Conservation (phyloP, 2,113 vertebrate genomes). For the Odontophorus gujanensis region DNA sequence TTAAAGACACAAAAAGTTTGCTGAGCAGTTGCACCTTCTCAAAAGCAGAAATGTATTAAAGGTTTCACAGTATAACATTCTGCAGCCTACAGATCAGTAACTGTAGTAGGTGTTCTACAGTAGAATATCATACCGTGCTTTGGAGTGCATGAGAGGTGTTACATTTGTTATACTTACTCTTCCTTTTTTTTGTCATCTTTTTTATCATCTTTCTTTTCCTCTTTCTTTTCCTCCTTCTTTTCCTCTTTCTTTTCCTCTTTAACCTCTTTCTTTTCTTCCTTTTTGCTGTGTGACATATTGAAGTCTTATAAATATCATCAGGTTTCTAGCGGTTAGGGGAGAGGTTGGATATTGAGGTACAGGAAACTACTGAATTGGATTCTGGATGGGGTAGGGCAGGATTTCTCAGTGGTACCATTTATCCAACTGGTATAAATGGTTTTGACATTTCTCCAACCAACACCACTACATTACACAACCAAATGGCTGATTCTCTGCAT, state of each 20-base stretch:
- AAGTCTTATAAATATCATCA: conserved; percentile 29
- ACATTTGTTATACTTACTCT: conserved; percentile 75
- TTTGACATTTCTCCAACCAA: neutral
- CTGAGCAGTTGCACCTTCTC: neutral
- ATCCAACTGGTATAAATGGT: neutral
- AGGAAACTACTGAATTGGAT: neutral
- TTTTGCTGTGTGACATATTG: conserved; percentile 84
- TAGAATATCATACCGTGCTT: neutral
- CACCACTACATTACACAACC: neutral
- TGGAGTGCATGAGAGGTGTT: neutral
- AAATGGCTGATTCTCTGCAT: conserved; percentile 56
- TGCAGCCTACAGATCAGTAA: neutral
- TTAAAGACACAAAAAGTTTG: neutral
- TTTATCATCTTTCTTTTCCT: conserved; percentile 79
- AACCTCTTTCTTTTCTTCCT: conserved; percentile 83
- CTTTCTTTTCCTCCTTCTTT: conserved; percentile 73
- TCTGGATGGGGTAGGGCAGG: neutral
- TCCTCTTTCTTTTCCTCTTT: conserved; percentile 82
- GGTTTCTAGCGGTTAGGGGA: neutral
- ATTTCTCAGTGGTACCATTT: neutral
- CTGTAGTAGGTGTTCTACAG: fast-evolving
- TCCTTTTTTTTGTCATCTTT: conserved; percentile 82
- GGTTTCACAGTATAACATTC: neutral
- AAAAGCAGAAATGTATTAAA: neutral
- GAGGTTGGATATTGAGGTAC: neutral